Conservation (phyloP, 92 coral and sea anemone species). For the Porites lobata region DNA sequence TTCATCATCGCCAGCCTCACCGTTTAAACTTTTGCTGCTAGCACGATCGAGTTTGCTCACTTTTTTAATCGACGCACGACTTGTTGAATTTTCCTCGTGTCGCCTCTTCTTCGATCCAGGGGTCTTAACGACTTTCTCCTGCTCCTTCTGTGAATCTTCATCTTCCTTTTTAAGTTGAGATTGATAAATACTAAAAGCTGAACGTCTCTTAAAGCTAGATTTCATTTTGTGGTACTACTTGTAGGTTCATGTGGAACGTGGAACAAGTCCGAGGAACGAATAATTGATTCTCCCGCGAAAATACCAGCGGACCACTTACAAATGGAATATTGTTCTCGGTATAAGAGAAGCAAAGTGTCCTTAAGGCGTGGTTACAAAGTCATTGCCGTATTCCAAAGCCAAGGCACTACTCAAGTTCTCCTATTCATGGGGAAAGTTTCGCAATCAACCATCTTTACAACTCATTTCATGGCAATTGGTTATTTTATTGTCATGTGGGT, state of each 20-base stretch:
- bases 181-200: slow-evolving; percentile 83
- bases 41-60: slow-evolving; percentile 14
- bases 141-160: slow-evolving; percentile 32
- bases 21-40: slow-evolving; percentile 25
- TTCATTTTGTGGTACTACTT: slow-evolving; percentile 30
- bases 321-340: neutral
- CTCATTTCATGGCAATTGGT: slow-evolving; percentile 36
- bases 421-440: slow-evolving; percentile 1
- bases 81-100: slow-evolving; percentile 38
- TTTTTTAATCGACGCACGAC: slow-evolving; percentile 8
- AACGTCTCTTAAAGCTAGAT: slow-evolving; percentile 56
- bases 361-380: neutral
- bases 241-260: no score
- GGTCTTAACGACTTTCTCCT: slow-evolving; percentile 39
- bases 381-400: neutral
- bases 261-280: neutral
- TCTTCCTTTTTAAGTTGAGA: slow-evolving; percentile 29
- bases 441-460: slow-evolving; percentile 9
- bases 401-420: neutral
- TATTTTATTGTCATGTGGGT: slow-evolving; percentile 18
- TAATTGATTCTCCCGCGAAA: slow-evolving; percentile 45
- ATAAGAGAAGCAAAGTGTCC: neutral
- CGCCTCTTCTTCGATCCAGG: slow-evolving; percentile 48
- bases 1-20: slow-evolving; percentile 1
- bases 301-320: slow-evolving; percentile 10